A percentile compares a stretch with the other conserved stretches of the same genome.
phyloP scores from a whole-genome alignment of 2,113 vertebrate species.

The Suncus etruscus region DNA sequence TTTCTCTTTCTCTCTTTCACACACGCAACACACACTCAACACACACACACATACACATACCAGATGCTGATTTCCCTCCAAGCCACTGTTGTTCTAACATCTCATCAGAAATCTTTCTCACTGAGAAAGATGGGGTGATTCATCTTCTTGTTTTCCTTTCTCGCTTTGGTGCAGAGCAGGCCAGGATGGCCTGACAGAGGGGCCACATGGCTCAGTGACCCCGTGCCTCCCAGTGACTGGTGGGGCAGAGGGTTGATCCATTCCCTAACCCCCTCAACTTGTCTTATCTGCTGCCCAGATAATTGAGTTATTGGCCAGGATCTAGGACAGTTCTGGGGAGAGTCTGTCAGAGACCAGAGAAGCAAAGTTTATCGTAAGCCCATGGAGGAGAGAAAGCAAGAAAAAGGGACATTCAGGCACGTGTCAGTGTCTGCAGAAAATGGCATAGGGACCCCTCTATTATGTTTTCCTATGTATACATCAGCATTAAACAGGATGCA shows the following conservation, averaged over 20 bases:
- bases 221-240: conserved; percentile 79
- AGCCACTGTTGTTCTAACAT: conserved; percentile 80
- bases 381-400: not conserved
- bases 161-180: conserved; percentile 81
- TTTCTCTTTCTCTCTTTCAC: not conserved
- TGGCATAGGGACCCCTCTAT: not conserved
- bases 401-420: not conserved
- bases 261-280: not conserved
- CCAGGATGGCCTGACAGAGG: conserved; percentile 86
- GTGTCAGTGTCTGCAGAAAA: not conserved
- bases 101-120: conserved; percentile 72
- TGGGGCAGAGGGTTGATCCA: conserved; percentile 82
- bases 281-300: conserved; percentile 85
- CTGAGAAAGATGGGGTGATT: conserved; percentile 82
- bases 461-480: conserved; percentile 49
- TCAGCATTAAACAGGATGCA: not conserved
- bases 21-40: no score
- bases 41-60: no score
- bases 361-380: not conserved
- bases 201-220: conserved; percentile 82
- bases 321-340: conserved; percentile 8
- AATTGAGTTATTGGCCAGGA: conserved; percentile 83
- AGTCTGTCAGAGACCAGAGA: conserved; percentile 34
- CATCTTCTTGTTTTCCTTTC: conserved; percentile 88
- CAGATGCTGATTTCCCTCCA: conserved; percentile 84